Base-by-base conservation (phyloP, 1,140 invertebrate genomes). In the Papilio machaon region DNA sequence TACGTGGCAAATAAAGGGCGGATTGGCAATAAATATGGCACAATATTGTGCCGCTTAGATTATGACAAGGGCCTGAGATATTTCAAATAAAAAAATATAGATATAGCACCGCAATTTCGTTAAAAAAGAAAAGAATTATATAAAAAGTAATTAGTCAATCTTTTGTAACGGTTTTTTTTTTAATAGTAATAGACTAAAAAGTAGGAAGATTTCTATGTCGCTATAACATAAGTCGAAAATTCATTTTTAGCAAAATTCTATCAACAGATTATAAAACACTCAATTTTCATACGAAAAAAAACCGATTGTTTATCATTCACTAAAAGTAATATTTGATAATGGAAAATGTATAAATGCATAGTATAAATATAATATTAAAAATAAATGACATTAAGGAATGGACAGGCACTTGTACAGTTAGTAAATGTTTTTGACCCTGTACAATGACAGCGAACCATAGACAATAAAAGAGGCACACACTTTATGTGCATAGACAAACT, bases 1-100 rank as follows among this genome's bases (percentile, higher is more conserved):
- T 79, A 75, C 73, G 81, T 89, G 88, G 85, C 89, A 88, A 90
- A 82, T 83, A n/a, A 74, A 86, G 85, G 85, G 83, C 88, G 84
- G 82, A 85, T 82, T 78, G 85, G 85, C 88, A 84, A 88, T 79
- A 79, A 80, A 80, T 86, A 86, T 88, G 87, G 83, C 88, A 88
- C 85, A 52, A 73, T 0, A 70, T 43, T 15, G 87, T 87, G 88
- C 85, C 85, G 79, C 83, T 85, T 84, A 79, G 82, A 82, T 82
- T 80, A 83, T 84, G 15, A 17, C 54, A 78, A 54, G 82, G 75
- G 78, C 38, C 67, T n/a, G 23, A 17, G 30, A 30, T 43, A 46
- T 17, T 43, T 23, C 43, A 49, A 46, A 64, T 19, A 43, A 64
- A 79, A 8, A 17, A 60, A 78, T 17, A 43, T 67, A 79, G 58